phyloP scores from a whole-genome alignment of 2,888 invertebrate genomes.

The Heliconius cydno region DNA sequence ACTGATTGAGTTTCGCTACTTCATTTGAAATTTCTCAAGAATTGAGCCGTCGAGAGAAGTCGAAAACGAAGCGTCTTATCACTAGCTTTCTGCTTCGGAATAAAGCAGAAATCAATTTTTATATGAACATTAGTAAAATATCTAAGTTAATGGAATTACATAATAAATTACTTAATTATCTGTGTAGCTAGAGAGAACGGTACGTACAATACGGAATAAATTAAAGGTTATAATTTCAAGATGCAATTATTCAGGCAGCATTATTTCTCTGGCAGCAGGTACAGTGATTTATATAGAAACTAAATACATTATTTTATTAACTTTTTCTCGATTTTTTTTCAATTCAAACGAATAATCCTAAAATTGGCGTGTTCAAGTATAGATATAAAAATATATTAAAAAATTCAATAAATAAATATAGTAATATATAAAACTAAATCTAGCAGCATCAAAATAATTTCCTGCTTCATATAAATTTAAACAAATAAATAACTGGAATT shows the following conservation, averaged over 20 bases:
- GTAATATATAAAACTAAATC: background rate
- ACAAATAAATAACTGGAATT: conserved; percentile 20
- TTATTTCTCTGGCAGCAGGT: too few relatives aligned
- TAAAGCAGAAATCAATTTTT: too few relatives aligned
- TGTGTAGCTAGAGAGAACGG: too few relatives aligned
- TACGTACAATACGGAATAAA: too few relatives aligned
- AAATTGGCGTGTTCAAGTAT: too few relatives aligned
- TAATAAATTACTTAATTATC: too few relatives aligned
- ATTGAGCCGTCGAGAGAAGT: background rate
- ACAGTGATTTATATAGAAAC: too few relatives aligned
- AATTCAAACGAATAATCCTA: too few relatives aligned
- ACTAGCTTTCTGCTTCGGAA: background rate
- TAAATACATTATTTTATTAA: background rate
- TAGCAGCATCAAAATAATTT: background rate
- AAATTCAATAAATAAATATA: background rate
- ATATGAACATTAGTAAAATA: too few relatives aligned
- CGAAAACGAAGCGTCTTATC: background rate
- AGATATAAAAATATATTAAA: too few relatives aligned
- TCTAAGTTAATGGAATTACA: too few relatives aligned
- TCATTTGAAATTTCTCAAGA: background rate
- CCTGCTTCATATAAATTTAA: background rate
- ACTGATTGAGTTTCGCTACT: background rate
- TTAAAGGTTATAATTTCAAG: background rate
- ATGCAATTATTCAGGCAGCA: background rate
- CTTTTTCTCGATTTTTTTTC: background rate